phyloP scores from a whole-genome alignment of 2,888 invertebrate genomes.

The Acronicta aceris region DNA sequence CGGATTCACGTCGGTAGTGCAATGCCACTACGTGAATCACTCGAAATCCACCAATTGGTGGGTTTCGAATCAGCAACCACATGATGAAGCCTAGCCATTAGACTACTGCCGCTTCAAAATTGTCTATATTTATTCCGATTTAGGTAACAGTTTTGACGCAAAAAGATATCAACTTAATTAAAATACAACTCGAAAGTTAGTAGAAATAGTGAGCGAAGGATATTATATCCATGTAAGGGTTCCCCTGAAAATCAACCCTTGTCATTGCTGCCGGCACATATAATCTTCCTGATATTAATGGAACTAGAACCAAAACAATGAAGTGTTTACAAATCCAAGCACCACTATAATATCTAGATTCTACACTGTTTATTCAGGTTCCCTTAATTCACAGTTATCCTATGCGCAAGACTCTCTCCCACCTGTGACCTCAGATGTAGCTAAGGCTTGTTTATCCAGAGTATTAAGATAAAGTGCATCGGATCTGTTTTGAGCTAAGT shows the following conservation, averaged over 20 bases:
- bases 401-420: slow-evolving; percentile 24
- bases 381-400: slow-evolving; percentile 40
- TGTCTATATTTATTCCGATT: too few relatives aligned
- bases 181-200: too few relatives aligned
- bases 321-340: neutral
- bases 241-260: neutral
- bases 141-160: too few relatives aligned
- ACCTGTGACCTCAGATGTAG: slow-evolving; percentile 43
- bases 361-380: slow-evolving; percentile 25
- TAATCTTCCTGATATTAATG: neutral
- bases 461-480: slow-evolving; percentile 41
- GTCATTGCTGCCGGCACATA: neutral
- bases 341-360: neutral
- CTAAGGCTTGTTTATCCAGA: slow-evolving; percentile 9
- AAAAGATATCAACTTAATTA: too few relatives aligned
- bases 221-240: too few relatives aligned
- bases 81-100: too few relatives aligned
- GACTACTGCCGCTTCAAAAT: too few relatives aligned
- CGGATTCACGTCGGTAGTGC: too few relatives aligned
- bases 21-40: too few relatives aligned
- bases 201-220: neutral
- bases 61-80: too few relatives aligned
- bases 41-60: too few relatives aligned
- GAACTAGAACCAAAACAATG: too few relatives aligned
- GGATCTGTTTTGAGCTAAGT: slow-evolving; percentile 14